Evolutionary conservation across 35 echinoderm and acorn worm species (phyloP).

Genomic region (Holothuria glaberrima): DNA sequence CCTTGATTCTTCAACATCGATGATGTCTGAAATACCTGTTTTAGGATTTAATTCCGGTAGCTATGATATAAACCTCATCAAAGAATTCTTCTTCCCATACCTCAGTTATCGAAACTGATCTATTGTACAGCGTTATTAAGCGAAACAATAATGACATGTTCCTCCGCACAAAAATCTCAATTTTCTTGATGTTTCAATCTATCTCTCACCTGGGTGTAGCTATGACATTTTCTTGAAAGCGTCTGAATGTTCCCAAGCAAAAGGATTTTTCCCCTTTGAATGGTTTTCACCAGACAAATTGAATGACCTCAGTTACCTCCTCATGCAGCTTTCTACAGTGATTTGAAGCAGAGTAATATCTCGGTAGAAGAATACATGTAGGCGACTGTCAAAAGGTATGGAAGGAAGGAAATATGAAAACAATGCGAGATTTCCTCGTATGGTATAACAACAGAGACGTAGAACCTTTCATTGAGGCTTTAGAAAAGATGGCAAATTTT

Average conservation of each 20-base stretch:
- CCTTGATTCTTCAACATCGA: constrained; percentile 18
- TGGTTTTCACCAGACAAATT: too few species aligned
- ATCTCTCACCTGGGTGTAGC: too few species aligned
- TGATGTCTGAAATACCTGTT: background rate
- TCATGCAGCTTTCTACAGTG: background rate
- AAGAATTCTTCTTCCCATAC: constrained; percentile 39
- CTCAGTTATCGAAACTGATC: constrained; percentile 22
- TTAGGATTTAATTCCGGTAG: constrained; percentile 42
- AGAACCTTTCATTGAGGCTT: constrained; percentile 25
- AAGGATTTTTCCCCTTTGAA: constrained; percentile 25
- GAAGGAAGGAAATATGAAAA: too few species aligned
- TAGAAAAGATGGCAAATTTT: too few species aligned
- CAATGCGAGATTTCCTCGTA: constrained; percentile 41
- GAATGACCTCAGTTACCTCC: constrained; percentile 48
- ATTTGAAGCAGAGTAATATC: too few species aligned
- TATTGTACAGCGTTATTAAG: constrained; percentile 5
- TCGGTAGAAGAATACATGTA: constrained; percentile 12
- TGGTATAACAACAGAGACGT: constrained; percentile 31
- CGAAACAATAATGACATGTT: constrained; percentile 54
- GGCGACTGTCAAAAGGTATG: constrained; percentile 55
- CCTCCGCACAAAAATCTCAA: constrained; percentile 33
- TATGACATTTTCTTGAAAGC: constrained; percentile 52
- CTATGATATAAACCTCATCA: constrained; percentile 29
- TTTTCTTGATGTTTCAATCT: constrained; percentile 66
- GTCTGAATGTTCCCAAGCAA: constrained; percentile 36